Evolutionary conservation across 1,140 invertebrate genomes (phyloP).

Genomic region (Amyelois transitella): DNA sequence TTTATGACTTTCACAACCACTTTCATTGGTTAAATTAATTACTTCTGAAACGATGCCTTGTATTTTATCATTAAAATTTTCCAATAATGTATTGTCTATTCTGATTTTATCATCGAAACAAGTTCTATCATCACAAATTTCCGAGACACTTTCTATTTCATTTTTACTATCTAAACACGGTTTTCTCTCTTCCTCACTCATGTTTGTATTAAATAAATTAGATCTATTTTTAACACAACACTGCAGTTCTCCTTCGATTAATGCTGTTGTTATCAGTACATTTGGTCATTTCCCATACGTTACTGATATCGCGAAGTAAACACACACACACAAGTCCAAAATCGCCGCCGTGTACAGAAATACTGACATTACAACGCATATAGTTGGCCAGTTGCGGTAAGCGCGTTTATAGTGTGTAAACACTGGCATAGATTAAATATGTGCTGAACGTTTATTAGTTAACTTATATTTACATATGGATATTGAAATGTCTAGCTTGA

Average conservation of each 20-base stretch:
- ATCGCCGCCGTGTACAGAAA: conserved; percentile 15
- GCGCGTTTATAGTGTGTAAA: not conserved
- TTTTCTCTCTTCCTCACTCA: conserved; percentile 27
- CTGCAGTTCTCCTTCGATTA: conserved; percentile 16
- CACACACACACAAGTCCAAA: conserved; percentile 15
- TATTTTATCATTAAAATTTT: too few relatives aligned
- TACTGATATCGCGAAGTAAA: conserved; percentile 15
- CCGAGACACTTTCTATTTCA: conserved; percentile 3
- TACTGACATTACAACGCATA: conserved; percentile 24
- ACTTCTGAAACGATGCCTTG: too few relatives aligned
- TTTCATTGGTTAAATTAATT: conserved; percentile 7
- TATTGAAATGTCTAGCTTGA: too few relatives aligned
- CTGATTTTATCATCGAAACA: not conserved
- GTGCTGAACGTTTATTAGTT: conserved; percentile 12
- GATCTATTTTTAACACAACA: conserved; percentile 3
- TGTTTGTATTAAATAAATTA: conserved; percentile 6
- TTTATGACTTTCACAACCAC: conserved; percentile 1
- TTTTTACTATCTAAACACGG: conserved; percentile 18
- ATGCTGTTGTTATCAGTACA: conserved; percentile 27
- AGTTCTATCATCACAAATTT: conserved; percentile 1
- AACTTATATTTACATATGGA: not conserved
- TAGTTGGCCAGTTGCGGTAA: conserved; percentile 14
- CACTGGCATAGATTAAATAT: conserved; percentile 18
- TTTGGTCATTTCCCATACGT: conserved; percentile 20
- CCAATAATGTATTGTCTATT: conserved; percentile 8